These are phyloP conservation scores for Perodicticus potto DNA, from an alignment of 2,797 vertebrate genomes.

Conservation along the genomic window DNA sequence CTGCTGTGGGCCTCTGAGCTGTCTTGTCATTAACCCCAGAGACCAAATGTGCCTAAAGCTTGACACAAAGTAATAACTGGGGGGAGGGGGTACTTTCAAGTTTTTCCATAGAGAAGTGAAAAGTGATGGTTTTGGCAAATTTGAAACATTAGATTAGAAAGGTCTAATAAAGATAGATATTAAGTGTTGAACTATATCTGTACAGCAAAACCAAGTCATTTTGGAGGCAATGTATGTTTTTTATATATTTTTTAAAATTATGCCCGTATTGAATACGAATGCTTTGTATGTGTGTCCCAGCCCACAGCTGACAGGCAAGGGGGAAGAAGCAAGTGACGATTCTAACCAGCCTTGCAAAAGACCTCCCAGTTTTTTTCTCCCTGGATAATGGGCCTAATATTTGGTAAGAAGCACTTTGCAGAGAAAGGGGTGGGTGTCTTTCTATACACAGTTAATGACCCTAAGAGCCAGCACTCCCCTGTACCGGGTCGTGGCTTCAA, in stretches of 20 bases:
- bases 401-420: slow-evolving; percentile 29
- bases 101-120: slow-evolving; percentile 55
- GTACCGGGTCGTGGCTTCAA: neutral
- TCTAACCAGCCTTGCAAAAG: neutral
- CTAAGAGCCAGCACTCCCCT: neutral
- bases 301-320: neutral
- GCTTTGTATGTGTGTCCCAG: neutral
- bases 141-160: slow-evolving; percentile 45
- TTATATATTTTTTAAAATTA: neutral
- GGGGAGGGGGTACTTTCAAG: slow-evolving; percentile 2
- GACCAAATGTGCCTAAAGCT: slow-evolving; percentile 70
- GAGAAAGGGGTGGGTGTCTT: slow-evolving; percentile 15
- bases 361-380: neutral
- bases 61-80: slow-evolving; percentile 70
- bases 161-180: neutral
- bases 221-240: neutral
- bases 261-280: slow-evolving; percentile 27
- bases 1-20: slow-evolving; percentile 75
- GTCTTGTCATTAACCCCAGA: slow-evolving; percentile 75
- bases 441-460: neutral
- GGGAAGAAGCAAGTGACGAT: neutral
- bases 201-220: slow-evolving; percentile 37
- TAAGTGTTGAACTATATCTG: slow-evolving; percentile 33
- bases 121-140: slow-evolving; percentile 11
- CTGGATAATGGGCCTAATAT: neutral